Conservation (phyloP, 1,140 invertebrate species). For the Drosophila baimaii region DNA sequence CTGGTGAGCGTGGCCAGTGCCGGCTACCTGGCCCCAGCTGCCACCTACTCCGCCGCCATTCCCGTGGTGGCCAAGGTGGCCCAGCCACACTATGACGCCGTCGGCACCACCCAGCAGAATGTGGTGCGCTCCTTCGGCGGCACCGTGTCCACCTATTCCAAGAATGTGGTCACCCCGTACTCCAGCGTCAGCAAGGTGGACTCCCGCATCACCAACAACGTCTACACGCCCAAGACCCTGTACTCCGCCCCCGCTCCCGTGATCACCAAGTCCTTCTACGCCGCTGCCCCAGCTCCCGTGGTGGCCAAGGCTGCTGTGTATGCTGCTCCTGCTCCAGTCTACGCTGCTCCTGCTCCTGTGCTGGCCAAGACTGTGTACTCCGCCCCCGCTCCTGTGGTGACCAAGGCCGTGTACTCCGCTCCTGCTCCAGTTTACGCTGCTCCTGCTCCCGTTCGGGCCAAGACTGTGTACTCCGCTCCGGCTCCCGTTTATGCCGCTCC, state of each 20-base stretch:
- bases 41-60: constrained; percentile 62
- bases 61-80: constrained; percentile 81
- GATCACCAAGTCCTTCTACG: constrained; percentile 64
- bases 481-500: constrained; percentile 83
- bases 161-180: constrained; percentile 87
- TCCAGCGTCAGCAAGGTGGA: constrained; percentile 87
- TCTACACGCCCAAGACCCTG: constrained; percentile 81
- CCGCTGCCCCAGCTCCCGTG: constrained; percentile 85
- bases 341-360: constrained; percentile 55
- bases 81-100: constrained; percentile 84
- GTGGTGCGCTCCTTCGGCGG: constrained; percentile 86
- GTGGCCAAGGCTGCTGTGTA: constrained; percentile 77
- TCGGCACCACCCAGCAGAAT: constrained; percentile 86
- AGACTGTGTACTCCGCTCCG: constrained; percentile 68
- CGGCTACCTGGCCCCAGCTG: constrained; percentile 73
- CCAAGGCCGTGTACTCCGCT: constrained; percentile 63
- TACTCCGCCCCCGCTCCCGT: constrained; percentile 76
- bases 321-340: constrained; percentile 56
- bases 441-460: constrained; percentile 56
- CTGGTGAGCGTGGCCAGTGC: constrained; percentile 84
- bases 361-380: constrained; percentile 75
- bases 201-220: constrained; percentile 87
- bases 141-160: constrained; percentile 87
- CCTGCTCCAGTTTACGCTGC: constrained; percentile 59
- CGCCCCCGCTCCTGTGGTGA: constrained; percentile 76